Base-by-base conservation (phyloP, 2,888 invertebrate species). In the Apocheima hispidaria region DNA sequence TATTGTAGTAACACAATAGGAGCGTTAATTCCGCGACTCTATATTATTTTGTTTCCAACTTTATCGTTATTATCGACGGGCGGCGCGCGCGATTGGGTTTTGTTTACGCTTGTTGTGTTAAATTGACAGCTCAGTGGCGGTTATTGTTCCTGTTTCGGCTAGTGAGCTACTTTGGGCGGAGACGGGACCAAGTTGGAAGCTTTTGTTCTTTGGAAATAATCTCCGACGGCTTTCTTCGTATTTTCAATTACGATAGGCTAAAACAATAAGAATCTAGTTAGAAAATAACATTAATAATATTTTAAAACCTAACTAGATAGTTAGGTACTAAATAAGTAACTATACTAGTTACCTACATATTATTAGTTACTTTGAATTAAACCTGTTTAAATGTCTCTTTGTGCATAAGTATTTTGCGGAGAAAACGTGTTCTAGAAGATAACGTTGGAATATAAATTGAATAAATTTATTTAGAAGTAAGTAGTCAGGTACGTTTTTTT, bases 1-100 rank as follows among this genome's bases (percentile, higher is more conserved):
- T 92, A 92, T 92, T 92, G 92, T 92, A 90, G 90, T 92, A 92
- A 92, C 89, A 92, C 92, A 92, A 92, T 92, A 85, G 92, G 86
- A 87, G 83, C 91, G 90, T 91, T 92, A 92, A 92, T 92, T 92
- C 89, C 88, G 88, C 90, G 89, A 88, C 85, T 90, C 86, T 86
- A 86, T 86, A 91, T 88, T 91, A 92, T 92, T 91, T 92, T 87
- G 91, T 92, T 92, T 86, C 88, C 86, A 87, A 90, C 89, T 90
- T 91, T 90, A 90, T 90, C 88, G 86, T 85, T 80, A 83, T 87
- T 87, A 91, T 91, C 86, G 90, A 89, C 84, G 84, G 79, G 82
- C 44, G 59, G 55, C 60, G 60, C 63, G 65, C 60, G 54, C 67
- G 63, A 67, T 66, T 60, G 67, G 60, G 61, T 68, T 71, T 68